These are phyloP conservation scores for Machimus atricapillus DNA, from an alignment of 2,888 invertebrate genomes.

Conservation along the genomic window DNA sequence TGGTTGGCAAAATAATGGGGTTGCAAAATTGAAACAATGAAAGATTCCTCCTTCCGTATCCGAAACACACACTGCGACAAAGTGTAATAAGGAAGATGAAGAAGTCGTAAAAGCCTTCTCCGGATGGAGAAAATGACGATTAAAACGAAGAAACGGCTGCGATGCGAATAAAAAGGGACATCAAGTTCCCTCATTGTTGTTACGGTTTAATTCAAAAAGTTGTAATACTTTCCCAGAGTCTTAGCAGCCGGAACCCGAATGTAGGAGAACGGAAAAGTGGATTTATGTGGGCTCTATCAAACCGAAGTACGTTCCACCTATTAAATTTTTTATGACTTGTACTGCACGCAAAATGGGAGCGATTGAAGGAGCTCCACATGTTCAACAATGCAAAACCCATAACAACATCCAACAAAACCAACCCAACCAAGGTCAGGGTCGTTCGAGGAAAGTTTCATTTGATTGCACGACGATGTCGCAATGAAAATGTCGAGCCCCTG, in stretches of 20 bases:
- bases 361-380: background rate
- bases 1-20: background rate
- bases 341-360: background rate
- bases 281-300: background rate
- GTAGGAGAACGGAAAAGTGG: background rate
- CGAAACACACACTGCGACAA: background rate
- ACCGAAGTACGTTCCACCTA: background rate
- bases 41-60: background rate
- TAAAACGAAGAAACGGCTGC: background rate
- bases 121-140: background rate
- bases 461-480: background rate
- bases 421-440: background rate
- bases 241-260: background rate
- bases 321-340: background rate
- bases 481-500: background rate
- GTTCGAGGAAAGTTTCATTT: background rate
- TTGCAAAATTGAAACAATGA: background rate
- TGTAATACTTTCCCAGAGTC: background rate
- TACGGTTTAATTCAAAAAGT: background rate
- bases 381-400: background rate
- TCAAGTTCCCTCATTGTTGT: background rate
- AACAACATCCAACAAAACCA: background rate
- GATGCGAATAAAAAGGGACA: background rate
- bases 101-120: background rate
- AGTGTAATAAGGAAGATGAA: background rate